Conservation (phyloP, 2,113 vertebrate genomes). For the pig (Sus scrofa) region DNA sequence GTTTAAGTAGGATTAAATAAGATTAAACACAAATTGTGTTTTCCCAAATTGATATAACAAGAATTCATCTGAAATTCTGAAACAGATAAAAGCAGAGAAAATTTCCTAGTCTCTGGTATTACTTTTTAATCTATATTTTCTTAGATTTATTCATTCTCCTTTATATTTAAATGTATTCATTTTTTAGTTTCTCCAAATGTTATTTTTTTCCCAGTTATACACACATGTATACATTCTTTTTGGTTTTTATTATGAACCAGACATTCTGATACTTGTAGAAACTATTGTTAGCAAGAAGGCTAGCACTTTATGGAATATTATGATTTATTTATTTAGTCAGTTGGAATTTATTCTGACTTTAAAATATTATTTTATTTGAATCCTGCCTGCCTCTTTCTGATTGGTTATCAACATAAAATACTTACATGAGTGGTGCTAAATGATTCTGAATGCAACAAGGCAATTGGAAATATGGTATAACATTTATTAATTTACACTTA, state of each 20-base stretch:
- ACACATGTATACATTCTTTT: too few species aligned
- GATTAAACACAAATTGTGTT: neutral
- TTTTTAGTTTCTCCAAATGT: too few species aligned
- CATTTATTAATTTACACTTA: neutral
- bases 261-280: neutral
- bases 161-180: neutral
- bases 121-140: neutral
- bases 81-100: neutral
- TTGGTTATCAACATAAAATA: neutral
- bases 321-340: neutral
- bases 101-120: neutral
- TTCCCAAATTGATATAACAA: neutral
- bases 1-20: too few species aligned
- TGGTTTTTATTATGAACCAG: neutral
- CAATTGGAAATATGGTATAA: neutral
- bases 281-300: rapidly evolving
- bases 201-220: too few species aligned
- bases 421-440: neutral
- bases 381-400: neutral
- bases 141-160: neutral
- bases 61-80: neutral
- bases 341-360: neutral
- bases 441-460: neutral
- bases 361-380: neutral
- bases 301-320: too few species aligned